Evolutionary conservation across 2,797 vertebrate genomes (phyloP).

Genomic region (Rhincodon typus): DNA sequence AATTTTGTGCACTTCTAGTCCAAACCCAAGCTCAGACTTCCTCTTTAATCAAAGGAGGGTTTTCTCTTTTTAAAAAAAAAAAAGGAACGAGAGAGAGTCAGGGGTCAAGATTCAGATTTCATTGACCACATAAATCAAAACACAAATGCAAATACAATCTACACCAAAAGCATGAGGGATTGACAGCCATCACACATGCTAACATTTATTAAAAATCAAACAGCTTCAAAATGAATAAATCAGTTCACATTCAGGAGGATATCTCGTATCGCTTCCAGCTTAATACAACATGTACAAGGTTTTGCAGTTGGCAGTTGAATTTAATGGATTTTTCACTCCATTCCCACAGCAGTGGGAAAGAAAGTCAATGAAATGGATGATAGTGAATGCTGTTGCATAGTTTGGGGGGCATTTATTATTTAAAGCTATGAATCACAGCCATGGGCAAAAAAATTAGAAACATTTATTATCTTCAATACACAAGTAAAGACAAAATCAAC

Average conservation of each 20-base stretch:
- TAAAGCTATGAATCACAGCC: neutral
- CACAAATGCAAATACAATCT: too few species aligned
- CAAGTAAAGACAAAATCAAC: neutral
- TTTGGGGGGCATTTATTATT: neutral
- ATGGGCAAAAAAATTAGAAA: neutral
- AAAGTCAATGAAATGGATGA: neutral
- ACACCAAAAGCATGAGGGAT: neutral
- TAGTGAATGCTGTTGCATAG: neutral
- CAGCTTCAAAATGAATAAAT: neutral
- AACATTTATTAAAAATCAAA: too few species aligned
- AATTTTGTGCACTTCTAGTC: neutral
- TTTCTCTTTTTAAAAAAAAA: too few species aligned
- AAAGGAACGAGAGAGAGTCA: too few species aligned
- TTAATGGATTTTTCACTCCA: neutral
- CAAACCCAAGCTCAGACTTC: neutral
- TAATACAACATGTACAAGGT: neutral
- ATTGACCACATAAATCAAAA: too few species aligned
- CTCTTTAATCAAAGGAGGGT: too few species aligned
- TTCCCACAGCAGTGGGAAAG: neutral
- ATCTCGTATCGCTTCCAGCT: neutral
- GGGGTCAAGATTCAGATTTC: too few species aligned
- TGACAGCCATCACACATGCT: neutral
- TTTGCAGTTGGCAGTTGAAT: neutral
- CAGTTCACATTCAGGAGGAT: neutral
- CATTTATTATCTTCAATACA: neutral